Percentiles rank a stretch among this genome's conserved stretches.
Evolutionary conservation across 1,140 invertebrate genomes (phyloP).

Genomic region (Macrobrachium nipponense): DNA sequence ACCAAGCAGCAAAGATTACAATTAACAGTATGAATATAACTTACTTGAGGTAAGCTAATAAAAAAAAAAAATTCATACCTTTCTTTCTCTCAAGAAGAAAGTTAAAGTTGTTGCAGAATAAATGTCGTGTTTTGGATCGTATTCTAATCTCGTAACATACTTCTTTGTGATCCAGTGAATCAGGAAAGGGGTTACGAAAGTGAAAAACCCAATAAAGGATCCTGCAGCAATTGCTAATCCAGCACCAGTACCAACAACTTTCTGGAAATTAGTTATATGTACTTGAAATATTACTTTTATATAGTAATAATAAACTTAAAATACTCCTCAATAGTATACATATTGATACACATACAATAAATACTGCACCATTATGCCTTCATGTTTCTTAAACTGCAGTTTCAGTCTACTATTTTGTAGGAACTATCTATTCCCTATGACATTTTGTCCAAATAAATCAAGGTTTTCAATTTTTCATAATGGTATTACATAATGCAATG

Average conservation of each 20-base stretch:
- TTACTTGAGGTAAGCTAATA: neutral
- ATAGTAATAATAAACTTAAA: too few relatives aligned
- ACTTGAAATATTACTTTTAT: too few relatives aligned
- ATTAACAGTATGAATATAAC: neutral
- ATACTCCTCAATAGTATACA: too few relatives aligned
- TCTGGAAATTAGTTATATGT: conserved; percentile 24
- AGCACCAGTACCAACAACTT: conserved; percentile 68
- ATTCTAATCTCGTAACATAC: conserved; percentile 84
- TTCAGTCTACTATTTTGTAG: too few relatives aligned
- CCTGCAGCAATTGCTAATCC: conserved; percentile 74
- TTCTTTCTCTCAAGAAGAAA: conserved; percentile 75
- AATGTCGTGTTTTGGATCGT: conserved; percentile 73
- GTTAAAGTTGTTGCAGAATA: conserved; percentile 80
- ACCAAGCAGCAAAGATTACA: too few relatives aligned
- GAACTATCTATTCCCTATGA: too few relatives aligned
- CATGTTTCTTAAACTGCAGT: too few relatives aligned
- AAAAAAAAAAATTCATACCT: conserved; percentile 72
- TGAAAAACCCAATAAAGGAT: conserved; percentile 80
- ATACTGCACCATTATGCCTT: too few relatives aligned
- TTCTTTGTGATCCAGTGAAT: conserved; percentile 86
- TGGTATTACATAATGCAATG: too few relatives aligned
- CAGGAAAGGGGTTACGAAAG: conserved; percentile 84
- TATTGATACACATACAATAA: too few relatives aligned
- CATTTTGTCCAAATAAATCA: too few relatives aligned
- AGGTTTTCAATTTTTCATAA: too few relatives aligned